Base-by-base conservation (phyloP, 2,113 vertebrate genomes). In the Chionomys nivalis region DNA sequence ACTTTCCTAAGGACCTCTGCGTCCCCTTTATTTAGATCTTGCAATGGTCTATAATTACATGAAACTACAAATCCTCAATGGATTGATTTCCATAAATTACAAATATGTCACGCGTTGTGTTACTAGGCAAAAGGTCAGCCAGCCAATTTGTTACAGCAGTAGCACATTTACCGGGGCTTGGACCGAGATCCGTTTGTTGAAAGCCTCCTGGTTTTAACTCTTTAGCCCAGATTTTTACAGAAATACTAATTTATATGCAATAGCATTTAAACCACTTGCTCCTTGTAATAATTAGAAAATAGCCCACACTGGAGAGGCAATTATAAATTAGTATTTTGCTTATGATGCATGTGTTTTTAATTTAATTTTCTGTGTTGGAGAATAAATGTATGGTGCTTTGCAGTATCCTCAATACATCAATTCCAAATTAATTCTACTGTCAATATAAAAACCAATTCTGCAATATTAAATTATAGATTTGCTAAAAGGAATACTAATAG, bases 1-100 rank as follows among this genome's bases (percentile, higher is more conserved):
- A 94, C 93, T 97, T 97, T 93, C 19, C 95, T 96, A 97, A 97
- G 96, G 98, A 97, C 70, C 90, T 97, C 97, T 97, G 96, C 86
- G 96, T 97, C 97, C 98, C 91, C 93, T 98, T 98, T 98, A 97
- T 98, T 98, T 98, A 98, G 96, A 98, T 98, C 89, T 97, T 92
- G 70, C 91, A 91, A 61, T 96, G 92, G 94, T 70, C 94, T 98
- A 88, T 96, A 98, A 98, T 98, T 98, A 98, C 93, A 97, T 96
- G 85, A 98, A 98, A 97, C 97, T 95, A 91, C 96, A 97, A 96
- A 96, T 98, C 96, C 96, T 97, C 94, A 91, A 83, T 95, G 95
- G 97, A 97, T 97, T 98, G 95, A 97, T 98, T 98, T 98, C 94
- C 81, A 98, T 98, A 98, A 98, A 98, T 98, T 97, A 97, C 87